Base-by-base conservation (phyloP, 2,113 vertebrate species). In the Stictonetta naevosa region DNA sequence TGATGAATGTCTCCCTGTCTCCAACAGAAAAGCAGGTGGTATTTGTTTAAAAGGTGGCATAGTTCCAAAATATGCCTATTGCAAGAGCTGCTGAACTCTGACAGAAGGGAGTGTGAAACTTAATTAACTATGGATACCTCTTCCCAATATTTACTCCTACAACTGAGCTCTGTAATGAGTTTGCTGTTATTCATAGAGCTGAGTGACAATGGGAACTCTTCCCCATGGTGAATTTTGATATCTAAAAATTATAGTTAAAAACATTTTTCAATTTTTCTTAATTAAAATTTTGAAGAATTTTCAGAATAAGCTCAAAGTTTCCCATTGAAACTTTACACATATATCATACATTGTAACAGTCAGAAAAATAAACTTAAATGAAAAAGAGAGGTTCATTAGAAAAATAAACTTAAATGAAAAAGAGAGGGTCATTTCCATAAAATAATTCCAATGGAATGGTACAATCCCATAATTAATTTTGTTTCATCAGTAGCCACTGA, bases 21-120 rank as follows among this genome's bases (percentile, higher is more conserved):
- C 46, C 71, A 38, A 3, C 29, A 79, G 72, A 92, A 42, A 94
- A 18, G 66, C 74, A 95, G 93, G 85, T 93, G 76, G 66, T 69
- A 76, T 90, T 94, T 92, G 68, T 86, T 84, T 86, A 86, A 90
- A 81, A 75, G 16, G 10, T 92, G 91, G 26, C 58, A 40, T 50
- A n/a, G 15, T 84, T 91, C 66, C 73, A 87, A 83, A 81, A 58
- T 68, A 88, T 15, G 8, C 38, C 55, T 88, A 36, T 68, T 83
- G 67, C 4, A 68, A 80, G 31, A 69, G 20, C 63, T 91, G 19
- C 42, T 87, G 50, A 93, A 87, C 55, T 67, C 74, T 71, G 50
- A 18, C 2, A 13, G 21, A 16, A 83, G 18, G 60, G 6, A 91
- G 11, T 44, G 34, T 78, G 60, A 81, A 93, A 73, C 33, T 55